Base-by-base conservation (phyloP, 1,140 invertebrate genomes). In the Stegodyphus mimosarum region DNA sequence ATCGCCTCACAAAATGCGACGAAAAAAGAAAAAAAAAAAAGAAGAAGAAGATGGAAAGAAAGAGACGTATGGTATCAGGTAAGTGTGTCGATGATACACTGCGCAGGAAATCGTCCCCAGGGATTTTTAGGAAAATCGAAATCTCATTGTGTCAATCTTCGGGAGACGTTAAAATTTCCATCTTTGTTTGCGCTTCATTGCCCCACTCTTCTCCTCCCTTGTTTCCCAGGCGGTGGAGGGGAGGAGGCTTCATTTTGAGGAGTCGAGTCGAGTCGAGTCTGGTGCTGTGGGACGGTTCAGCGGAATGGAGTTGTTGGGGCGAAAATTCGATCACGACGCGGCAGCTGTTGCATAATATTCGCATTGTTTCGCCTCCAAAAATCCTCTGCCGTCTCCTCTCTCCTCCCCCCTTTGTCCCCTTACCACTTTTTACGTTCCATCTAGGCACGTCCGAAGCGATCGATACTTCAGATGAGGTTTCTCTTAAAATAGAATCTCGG, bases 281-380 rank as follows among this genome's bases (percentile, higher is more conserved):
- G n/a, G n/a, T 33, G 76, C 76, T 55, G 64, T n/a, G 66, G 76
- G 76, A 78, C 76, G 76, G 76, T 78, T 66, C 64, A 78, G 66
- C 50, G 76, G 76, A 78, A 66, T 78, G 76, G 76, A 78, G 76
- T 78, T 78, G 76, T 78, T 78, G 76, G 76, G 76, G 76, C 76
- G 76, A 78, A 78, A 78, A 78, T 78, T 78, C 76, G 76, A 78
- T 78, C 76, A 78, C 64, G 76, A 60, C 76, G 76, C 76, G 76
- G 76, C 76, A 78, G 76, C 76, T 78, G 76, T 78, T 78, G 76
- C 76, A 78, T 78, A 78, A 78, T 78, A 78, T 78, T 78, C 76
- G 76, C 76, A 78, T 78, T 78, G 76, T 78, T 78, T 78, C 76
- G 64, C 76, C 76, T 78, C 76, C 76, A 78, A 78, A 78, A 78